Evolutionary conservation across 2,113 vertebrate genomes (phyloP).

Genomic region (Regulus satrapa): DNA sequence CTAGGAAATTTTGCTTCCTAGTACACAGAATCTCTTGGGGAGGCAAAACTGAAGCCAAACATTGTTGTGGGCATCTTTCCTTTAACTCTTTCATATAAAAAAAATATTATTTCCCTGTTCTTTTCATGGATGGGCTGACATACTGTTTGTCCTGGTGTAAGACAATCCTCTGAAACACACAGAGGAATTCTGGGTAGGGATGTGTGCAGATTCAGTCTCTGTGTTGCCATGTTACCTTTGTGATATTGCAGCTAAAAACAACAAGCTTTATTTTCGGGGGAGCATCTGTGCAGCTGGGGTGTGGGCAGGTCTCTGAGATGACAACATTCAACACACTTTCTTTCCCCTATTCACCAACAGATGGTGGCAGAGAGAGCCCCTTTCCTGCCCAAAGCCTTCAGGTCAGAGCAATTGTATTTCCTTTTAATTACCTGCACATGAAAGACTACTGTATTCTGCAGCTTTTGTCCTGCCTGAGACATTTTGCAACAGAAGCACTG

Average conservation of each 20-base stretch:
- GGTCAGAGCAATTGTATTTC: neutral
- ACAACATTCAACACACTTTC: neutral
- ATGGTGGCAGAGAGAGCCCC: conserved; percentile 25
- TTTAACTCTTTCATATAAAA: neutral
- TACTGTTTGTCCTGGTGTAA: rapidly evolving
- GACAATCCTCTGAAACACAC: neutral
- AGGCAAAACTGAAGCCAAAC: neutral
- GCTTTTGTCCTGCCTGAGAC: neutral
- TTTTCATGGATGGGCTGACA: neutral
- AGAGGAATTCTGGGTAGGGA: neutral
- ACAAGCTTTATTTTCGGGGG: neutral
- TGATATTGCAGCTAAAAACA: neutral
- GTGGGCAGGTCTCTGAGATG: neutral
- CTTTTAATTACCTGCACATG: neutral
- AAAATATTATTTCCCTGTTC: neutral
- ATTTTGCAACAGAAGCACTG: neutral
- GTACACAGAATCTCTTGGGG: neutral
- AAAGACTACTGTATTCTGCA: neutral
- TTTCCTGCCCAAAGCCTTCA: neutral
- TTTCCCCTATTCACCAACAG: neutral
- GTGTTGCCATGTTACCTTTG: rapidly evolving
- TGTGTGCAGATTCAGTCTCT: rapidly evolving
- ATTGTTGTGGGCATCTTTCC: neutral
- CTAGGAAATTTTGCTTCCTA: neutral
- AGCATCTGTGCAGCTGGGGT: neutral